Evolutionary conservation across 2,888 invertebrate genomes (phyloP), one percentile per base, ranked within the genome.

Genomic region (Eucriotettix oculatus): DNA sequence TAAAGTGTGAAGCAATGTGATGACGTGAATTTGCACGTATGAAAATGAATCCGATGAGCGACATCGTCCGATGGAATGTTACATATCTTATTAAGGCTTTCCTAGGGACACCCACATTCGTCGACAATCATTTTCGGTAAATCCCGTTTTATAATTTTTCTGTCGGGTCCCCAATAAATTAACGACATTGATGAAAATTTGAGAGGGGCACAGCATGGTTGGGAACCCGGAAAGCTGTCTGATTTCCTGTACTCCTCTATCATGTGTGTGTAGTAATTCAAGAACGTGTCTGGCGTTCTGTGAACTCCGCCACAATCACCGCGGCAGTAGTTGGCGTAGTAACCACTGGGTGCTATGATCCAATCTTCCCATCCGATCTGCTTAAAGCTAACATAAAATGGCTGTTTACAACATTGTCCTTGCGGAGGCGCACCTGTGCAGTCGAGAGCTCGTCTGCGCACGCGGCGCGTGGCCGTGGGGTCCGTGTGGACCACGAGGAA

Each of bases 91-190:
- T 40, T 41, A 55, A n/a, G 55, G n/a, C 42, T 40, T 41, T 58
- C 58, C 62, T 64, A 64, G 43, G 92, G 92, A 76, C 94, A 94
- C 68, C 92, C 93, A 77, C 94, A 94, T 79, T 93, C 93, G 75
- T 94, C 92, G 65, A 94, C 92, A 68, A 92, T 90, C 93, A 94
- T 94, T 79, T 93, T 92, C 66, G 93, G 93, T 72, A 94, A 79
- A 78, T 93, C 92, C 70, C 92, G 82, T 75, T 94, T 93, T 74
- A 94, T 90, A 74, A 94, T 91, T 77, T 87, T 89, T 66, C 86
- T 84, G 76, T 91, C 90, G 64, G 85, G 85, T 67, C 92, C 92
- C 76, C 90, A 91, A 76, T 94, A 94, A 72, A 94, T 91, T 67
- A 94, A 80, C 67, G 91, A 91, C 82, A 94, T 90, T 72, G 90